These are phyloP conservation scores for Synergus umbraculus DNA, from an alignment of 2,888 invertebrate genomes.

Conservation along the genomic window DNA sequence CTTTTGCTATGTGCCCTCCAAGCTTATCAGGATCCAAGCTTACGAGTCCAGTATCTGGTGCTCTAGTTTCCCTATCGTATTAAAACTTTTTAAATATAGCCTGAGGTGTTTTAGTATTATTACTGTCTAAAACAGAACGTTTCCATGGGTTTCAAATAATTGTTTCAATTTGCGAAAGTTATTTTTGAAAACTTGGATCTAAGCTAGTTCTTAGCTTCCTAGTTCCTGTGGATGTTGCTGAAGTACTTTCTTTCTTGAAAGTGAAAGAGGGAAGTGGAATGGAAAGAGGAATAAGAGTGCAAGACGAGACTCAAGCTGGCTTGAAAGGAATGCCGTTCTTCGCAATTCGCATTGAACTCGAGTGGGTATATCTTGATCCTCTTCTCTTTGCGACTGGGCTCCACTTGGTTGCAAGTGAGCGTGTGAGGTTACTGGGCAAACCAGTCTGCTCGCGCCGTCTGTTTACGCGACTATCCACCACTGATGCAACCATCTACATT, in stretches of 20 bases:
- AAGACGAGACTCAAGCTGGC: slow-evolving; percentile 45
- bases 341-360: slow-evolving; percentile 58
- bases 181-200: neutral
- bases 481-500: slow-evolving; percentile 29
- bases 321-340: slow-evolving; percentile 64
- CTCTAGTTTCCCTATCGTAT: slow-evolving; percentile 59
- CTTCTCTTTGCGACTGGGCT: slow-evolving; percentile 51
- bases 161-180: neutral
- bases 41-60: slow-evolving; percentile 58
- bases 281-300: slow-evolving; percentile 40
- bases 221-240: slow-evolving; percentile 28
- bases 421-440: slow-evolving; percentile 71
- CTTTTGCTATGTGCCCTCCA: slow-evolving; percentile 1
- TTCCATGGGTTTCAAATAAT: neutral
- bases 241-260: slow-evolving; percentile 56
- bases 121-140: neutral
- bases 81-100: slow-evolving; percentile 38
- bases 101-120: neutral
- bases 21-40: slow-evolving; percentile 50
- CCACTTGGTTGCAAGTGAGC: slow-evolving; percentile 48
- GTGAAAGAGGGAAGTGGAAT: slow-evolving; percentile 50
- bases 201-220: neutral
- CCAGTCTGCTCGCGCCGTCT: slow-evolving; percentile 64
- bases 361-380: slow-evolving; percentile 59
- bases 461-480: slow-evolving; percentile 55